Evolutionary conservation across 1,140 invertebrate genomes (phyloP).

Genomic region (Halesus radiatus): DNA sequence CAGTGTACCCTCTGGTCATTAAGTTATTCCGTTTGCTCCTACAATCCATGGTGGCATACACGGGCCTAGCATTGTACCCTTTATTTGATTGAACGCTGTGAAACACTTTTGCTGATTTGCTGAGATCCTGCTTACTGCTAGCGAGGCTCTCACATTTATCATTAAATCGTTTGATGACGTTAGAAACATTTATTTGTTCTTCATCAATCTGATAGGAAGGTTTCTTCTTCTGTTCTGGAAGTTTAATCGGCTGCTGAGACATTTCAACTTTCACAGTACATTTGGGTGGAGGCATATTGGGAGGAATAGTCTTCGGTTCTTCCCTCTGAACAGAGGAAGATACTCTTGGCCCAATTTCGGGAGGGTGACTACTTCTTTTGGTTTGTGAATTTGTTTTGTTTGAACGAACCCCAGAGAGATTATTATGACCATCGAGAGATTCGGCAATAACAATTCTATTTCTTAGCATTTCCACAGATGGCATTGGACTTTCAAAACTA

Average conservation of each 20-base stretch:
- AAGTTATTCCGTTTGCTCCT: conserved; percentile 46
- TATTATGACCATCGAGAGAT: neutral
- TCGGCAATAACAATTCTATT: conserved; percentile 8
- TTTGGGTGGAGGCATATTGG: neutral
- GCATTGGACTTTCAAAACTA: conserved; percentile 51
- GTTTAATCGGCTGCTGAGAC: neutral
- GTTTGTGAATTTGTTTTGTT: conserved; percentile 7
- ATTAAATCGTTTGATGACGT: conserved; percentile 54
- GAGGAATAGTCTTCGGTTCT: neutral
- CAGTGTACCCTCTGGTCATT: conserved; percentile 50
- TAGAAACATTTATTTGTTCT: conserved; percentile 50
- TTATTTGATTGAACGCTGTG: conserved; percentile 35
- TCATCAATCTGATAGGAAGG: conserved; percentile 16
- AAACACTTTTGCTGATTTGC: conserved; percentile 4
- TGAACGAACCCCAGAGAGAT: neutral
- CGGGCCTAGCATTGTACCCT: conserved; percentile 18
- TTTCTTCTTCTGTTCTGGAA: conserved; percentile 28
- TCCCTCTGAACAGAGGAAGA: neutral
- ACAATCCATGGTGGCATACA: conserved; percentile 55
- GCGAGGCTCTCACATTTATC: conserved; percentile 52
- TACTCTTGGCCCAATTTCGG: conserved; percentile 10
- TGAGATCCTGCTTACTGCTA: conserved; percentile 35
- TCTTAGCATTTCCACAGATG: conserved; percentile 23
- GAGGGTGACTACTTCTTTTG: neutral
- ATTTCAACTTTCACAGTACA: neutral